phyloP scores from a whole-genome alignment of 2,797 vertebrate genomes.

The Paratrypauchen microcephalus region DNA sequence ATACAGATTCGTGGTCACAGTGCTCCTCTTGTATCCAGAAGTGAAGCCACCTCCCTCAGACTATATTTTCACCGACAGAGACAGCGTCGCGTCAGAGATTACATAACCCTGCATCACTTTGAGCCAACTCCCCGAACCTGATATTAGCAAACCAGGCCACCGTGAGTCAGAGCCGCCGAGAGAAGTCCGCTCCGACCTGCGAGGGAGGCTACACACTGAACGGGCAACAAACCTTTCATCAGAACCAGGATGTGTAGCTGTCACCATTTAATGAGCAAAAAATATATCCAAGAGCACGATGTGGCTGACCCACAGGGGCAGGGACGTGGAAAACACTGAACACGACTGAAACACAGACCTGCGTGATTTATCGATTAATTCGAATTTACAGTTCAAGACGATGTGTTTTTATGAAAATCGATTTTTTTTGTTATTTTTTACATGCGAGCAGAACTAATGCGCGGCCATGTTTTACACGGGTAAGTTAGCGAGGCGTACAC shows the following conservation, averaged over 20 bases:
- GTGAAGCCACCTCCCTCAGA: neutral
- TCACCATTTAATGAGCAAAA: too few relatives aligned
- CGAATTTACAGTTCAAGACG: too few relatives aligned
- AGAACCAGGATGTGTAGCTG: neutral
- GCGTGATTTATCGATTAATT: too few relatives aligned
- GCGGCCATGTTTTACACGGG: too few relatives aligned
- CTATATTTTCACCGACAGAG: neutral
- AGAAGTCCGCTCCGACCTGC: conserved; percentile 8
- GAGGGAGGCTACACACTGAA: neutral
- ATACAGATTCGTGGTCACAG: neutral
- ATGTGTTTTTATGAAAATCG: too few relatives aligned
- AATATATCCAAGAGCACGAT: too few relatives aligned
- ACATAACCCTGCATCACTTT: neutral
- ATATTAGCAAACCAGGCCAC: conserved; percentile 4
- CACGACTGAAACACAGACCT: too few relatives aligned
- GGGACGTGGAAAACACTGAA: too few relatives aligned
- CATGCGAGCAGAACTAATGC: too few relatives aligned
- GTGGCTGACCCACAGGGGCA: too few relatives aligned
- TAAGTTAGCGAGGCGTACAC: too few relatives aligned
- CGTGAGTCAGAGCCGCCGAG: conserved; percentile 29
- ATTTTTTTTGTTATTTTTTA: too few relatives aligned
- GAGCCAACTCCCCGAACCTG: conserved; percentile 11
- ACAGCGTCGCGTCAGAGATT: neutral
- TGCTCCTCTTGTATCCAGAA: neutral
- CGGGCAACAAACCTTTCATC: neutral